Percentiles rank a stretch among this genome's conserved stretches.
phyloP scores from a whole-genome alignment of 37 sponge, comb jelly and placozoan genomes.

The Oopsacas minuta region DNA sequence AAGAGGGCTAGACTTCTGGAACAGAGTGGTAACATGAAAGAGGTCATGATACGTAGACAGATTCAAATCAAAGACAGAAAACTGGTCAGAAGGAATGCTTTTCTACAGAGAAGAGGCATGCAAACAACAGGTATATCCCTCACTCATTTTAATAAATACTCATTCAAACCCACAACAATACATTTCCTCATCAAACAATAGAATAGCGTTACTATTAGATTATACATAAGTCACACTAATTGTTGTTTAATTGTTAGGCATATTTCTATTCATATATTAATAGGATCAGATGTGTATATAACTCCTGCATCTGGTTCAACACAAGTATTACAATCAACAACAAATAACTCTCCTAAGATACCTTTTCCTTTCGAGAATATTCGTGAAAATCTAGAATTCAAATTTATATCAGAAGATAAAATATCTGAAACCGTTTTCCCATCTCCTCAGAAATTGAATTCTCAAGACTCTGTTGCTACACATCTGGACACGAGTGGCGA shows the following conservation, averaged over 20 bases:
- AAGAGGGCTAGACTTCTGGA: background rate
- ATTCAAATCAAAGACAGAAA: background rate
- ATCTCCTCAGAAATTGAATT: background rate
- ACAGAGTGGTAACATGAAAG: background rate
- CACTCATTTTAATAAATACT: too few species aligned
- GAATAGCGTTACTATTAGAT: too few species aligned
- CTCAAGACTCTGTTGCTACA: background rate
- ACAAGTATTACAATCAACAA: too few species aligned
- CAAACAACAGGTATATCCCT: background rate
- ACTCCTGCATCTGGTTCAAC: background rate
- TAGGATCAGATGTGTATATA: background rate
- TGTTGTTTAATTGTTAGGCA: too few species aligned
- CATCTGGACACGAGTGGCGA: background rate
- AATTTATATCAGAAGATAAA: background rate
- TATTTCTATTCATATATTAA: too few species aligned
- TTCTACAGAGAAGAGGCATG: slow-evolving; percentile 4
- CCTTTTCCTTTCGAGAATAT: background rate
- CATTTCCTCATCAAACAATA: background rate
- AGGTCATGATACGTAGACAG: background rate
- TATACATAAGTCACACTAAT: too few species aligned
- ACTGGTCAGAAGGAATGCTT: background rate
- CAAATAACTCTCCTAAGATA: background rate
- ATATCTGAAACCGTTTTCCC: background rate
- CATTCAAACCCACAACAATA: too few species aligned
- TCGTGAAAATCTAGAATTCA: background rate